Conservation (phyloP, 2,888 invertebrate genomes). For the Mycalesis mineus region DNA sequence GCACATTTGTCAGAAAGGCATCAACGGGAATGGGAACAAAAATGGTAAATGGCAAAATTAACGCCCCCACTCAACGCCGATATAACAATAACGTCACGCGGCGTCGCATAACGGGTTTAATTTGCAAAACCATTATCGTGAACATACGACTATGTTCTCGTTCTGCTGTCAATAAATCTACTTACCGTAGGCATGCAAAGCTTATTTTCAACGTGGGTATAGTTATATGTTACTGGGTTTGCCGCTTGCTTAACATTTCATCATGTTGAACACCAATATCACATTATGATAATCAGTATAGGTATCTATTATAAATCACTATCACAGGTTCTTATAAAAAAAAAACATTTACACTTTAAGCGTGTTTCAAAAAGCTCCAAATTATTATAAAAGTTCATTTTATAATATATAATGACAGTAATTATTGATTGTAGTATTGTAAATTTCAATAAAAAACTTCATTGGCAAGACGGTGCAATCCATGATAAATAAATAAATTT, state of each 20-base stretch:
- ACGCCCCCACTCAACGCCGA: conserved; percentile 35
- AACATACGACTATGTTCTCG: conserved; percentile 44
- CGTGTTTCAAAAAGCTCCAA: no score
- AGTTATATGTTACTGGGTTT: conserved; percentile 39
- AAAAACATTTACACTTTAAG: no score
- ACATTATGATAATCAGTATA: no score
- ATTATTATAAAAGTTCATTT: no score
- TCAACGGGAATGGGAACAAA: conserved; percentile 46
- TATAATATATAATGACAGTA: no score
- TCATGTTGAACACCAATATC: no score
- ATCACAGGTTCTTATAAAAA: no score
- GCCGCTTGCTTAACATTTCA: conserved; percentile 40
- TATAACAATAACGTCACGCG: conserved; percentile 44
- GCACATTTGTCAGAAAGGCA: conserved; percentile 33
- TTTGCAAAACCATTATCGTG: conserved; percentile 55
- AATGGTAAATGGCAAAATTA: conserved; percentile 45
- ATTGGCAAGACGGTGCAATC: no score
- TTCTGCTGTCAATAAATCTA: conserved; percentile 49
- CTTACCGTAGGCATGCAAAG: conserved; percentile 44
- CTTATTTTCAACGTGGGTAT: conserved; percentile 35
- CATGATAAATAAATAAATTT: no score
- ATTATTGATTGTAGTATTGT: no score
- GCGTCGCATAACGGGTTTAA: conserved; percentile 47
- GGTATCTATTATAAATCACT: no score
- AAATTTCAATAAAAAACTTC: no score